Base-by-base conservation (phyloP, 2,888 invertebrate genomes). In the Dexiosoma caninum region DNA sequence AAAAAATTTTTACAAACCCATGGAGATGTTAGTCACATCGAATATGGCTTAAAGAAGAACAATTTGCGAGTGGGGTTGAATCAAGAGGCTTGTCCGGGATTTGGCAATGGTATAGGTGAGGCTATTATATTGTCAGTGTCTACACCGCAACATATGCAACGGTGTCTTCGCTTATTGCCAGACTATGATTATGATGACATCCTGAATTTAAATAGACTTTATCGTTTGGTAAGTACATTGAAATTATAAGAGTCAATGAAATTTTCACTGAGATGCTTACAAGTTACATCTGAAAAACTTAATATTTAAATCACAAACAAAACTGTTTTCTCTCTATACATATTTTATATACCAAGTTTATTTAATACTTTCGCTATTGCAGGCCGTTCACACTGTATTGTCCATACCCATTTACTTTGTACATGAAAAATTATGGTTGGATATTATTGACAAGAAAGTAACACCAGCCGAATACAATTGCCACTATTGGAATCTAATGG, bases 351-450 rank as follows among this genome's bases (percentile, higher is more conserved):
- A 30, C 37, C 27, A 6, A 40, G 2, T 7, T 9, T 55, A n/a
- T n/a, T n/a, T n/a, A n/a, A n/a, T n/a, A n/a, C n/a, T n/a, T 19
- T 23, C 27, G 9, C 19, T 53, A 32, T 69, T 69, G 8, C 51
- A 92, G 91, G 94, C 93, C n/a, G 88, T 94, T 19, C 92, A 93
- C 10, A 94, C 94, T 86, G 92, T 95, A 30, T 92, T 93, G 0
- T 94, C 94, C 85, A 88, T 95, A 1, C 94, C 94, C 0, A 94
- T 93, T 83, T 94, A 91, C 0, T 94, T 93, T 84, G 89, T 94
- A 0, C 91, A 95, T 83, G 95, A 95, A 83, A 85, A 92, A n/a
- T 94, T 93, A 91, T 91, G 95, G 51, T 94, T 94, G 90, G 92
- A 92, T 49, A 92, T 51, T 91, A 94, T 62, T 27, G 85, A 85